Evolutionary conservation across 2,113 vertebrate species (phyloP).

Genomic region (Coreoperca whiteheadi): DNA sequence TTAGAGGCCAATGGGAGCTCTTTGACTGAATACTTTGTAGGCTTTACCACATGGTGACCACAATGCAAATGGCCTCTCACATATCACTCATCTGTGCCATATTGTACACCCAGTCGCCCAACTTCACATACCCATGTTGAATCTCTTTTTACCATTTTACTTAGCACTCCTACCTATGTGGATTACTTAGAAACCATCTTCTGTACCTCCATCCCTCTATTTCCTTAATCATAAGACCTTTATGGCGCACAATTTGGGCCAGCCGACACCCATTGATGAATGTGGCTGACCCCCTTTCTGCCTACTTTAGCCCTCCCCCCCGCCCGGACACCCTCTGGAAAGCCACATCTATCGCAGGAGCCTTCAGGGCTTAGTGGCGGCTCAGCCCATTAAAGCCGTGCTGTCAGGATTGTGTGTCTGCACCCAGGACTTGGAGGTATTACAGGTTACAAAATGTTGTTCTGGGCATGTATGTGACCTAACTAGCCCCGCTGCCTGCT

Average conservation of each 20-base stretch:
- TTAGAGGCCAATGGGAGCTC: conserved; percentile 74
- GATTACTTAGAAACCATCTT: conserved; percentile 31
- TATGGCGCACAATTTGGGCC: conserved; percentile 78
- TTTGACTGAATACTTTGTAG: conserved; percentile 67
- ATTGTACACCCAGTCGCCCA: conserved; percentile 34
- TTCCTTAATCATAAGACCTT: conserved; percentile 63
- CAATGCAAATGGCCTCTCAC: conserved; percentile 62
- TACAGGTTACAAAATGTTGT: conserved; percentile 36
- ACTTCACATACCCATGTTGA: conserved; percentile 8
- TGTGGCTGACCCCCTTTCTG: conserved; percentile 71
- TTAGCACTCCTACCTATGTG: conserved; percentile 27
- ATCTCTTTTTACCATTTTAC: conserved; percentile 36
- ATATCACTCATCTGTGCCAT: conserved; percentile 42
- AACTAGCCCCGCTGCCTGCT: background rate
- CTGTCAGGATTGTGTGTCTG: conserved; percentile 41
- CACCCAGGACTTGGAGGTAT: conserved; percentile 16
- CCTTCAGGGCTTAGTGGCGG: conserved; percentile 61
- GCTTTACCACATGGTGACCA: conserved; percentile 41
- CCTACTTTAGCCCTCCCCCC: conserved; percentile 57
- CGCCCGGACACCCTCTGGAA: conserved; percentile 71
- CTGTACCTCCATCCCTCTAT: conserved; percentile 37
- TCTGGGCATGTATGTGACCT: conserved; percentile 25
- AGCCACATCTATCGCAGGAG: conserved; percentile 81
- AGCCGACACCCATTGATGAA: conserved; percentile 71
- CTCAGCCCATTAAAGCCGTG: conserved; percentile 67